Evolutionary conservation across 2,113 vertebrate genomes (phyloP).

Genomic region (Pipa parva): DNA sequence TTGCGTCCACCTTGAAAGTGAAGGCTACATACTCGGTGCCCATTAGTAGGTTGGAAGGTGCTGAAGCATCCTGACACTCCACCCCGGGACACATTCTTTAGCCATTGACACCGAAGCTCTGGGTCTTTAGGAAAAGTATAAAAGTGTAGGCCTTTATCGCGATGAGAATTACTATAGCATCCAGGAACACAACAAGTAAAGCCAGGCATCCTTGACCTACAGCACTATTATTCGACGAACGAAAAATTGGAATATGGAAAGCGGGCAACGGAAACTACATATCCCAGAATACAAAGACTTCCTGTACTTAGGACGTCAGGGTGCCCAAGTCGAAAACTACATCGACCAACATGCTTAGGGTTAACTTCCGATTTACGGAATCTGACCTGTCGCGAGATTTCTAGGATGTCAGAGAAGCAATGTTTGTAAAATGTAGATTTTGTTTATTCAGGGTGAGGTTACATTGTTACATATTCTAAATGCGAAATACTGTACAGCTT

Average conservation of each 20-base stretch:
- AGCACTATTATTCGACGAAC: constrained; percentile 25
- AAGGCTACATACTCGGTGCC: constrained; percentile 91
- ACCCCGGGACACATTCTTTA: constrained; percentile 93
- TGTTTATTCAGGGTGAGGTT: too few relatives aligned
- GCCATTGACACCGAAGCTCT: constrained; percentile 84
- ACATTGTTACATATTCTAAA: too few relatives aligned
- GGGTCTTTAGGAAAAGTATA: constrained; percentile 95
- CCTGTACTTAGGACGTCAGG: background rate
- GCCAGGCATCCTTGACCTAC: constrained; percentile 65
- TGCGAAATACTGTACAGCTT: too few relatives aligned
- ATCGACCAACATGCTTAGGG: background rate
- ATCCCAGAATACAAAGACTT: constrained; percentile 38
- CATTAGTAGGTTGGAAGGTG: constrained; percentile 93
- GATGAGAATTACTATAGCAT: constrained; percentile 94
- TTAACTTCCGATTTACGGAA: background rate
- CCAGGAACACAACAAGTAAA: constrained; percentile 78
- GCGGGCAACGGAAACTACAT: constrained; percentile 47
- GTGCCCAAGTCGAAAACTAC: background rate
- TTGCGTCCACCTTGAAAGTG: constrained; percentile 94
- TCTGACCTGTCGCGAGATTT: background rate
- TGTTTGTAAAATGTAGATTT: too few relatives aligned
- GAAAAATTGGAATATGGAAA: constrained; percentile 37
- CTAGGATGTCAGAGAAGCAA: too few relatives aligned
- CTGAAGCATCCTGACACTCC: constrained; percentile 95
- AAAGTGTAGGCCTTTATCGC: constrained; percentile 91